Percentiles rank a stretch among this genome's conserved stretches.
Evolutionary conservation across 2,888 invertebrate genomes (phyloP).

Genomic region (Pinctada fucata): DNA sequence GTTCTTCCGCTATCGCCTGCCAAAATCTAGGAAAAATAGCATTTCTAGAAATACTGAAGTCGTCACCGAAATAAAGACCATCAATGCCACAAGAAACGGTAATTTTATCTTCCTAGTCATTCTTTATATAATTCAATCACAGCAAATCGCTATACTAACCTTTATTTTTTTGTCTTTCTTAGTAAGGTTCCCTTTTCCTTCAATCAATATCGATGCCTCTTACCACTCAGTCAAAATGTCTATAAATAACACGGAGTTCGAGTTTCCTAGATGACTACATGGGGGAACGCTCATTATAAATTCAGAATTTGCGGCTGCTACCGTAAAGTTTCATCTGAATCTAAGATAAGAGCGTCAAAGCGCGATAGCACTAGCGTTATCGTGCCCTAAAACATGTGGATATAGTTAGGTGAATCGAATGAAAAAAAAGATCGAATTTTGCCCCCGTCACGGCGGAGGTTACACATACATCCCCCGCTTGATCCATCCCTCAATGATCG

Average conservation of each 20-base stretch:
- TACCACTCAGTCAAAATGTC: not conserved
- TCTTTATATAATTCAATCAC: no score
- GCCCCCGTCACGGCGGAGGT: not conserved
- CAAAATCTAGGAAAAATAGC: no score
- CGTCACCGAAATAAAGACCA: no score
- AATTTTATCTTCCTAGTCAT: no score
- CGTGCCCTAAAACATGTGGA: not conserved
- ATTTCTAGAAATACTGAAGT: no score
- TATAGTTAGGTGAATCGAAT: not conserved
- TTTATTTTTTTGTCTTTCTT: not conserved
- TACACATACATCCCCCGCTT: not conserved
- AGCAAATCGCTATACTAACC: not conserved
- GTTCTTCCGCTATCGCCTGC: no score
- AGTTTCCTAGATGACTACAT: not conserved
- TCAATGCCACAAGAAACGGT: no score
- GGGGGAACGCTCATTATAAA: slow-evolving; percentile 4
- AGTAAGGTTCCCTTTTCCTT: not conserved
- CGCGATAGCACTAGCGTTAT: not conserved
- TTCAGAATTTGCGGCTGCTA: not conserved
- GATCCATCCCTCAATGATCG: not conserved
- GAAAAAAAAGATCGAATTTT: not conserved
- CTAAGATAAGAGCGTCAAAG: not conserved
- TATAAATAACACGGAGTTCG: not conserved
- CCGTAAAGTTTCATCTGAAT: not conserved
- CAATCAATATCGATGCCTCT: slow-evolving; percentile 1